phyloP scores from a whole-genome alignment of 2,797 vertebrate species.

The Spinus olivaceus region DNA sequence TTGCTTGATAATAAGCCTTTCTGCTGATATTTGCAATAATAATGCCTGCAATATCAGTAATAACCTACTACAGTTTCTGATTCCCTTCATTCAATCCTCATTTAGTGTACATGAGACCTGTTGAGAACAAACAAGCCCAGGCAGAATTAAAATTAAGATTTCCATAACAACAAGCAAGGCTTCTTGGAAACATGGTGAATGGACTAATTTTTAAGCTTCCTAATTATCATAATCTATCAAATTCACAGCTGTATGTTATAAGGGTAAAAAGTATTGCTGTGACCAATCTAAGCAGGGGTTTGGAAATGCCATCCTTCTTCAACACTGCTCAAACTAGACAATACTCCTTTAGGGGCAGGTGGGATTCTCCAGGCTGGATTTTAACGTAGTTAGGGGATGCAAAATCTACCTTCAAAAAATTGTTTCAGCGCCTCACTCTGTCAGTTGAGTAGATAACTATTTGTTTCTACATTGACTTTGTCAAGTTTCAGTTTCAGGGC shows the following conservation, averaged over 20 bases:
- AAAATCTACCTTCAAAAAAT: background rate
- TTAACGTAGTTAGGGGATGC: background rate
- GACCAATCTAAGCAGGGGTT: background rate
- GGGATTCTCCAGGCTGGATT: background rate
- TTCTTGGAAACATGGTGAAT: slow-evolving; percentile 15
- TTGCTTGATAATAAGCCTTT: slow-evolving; percentile 71
- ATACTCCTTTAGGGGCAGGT: background rate
- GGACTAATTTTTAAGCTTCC: background rate
- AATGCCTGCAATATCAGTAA: slow-evolving; percentile 71
- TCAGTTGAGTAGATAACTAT: background rate
- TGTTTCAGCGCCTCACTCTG: background rate
- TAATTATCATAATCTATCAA: background rate
- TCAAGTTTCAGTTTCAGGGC: background rate
- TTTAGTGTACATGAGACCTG: slow-evolving; percentile 65
- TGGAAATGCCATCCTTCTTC: background rate
- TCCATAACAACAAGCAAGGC: background rate
- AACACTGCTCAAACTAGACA: background rate
- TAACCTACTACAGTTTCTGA: slow-evolving; percentile 68
- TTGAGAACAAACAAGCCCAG: slow-evolving; percentile 72
- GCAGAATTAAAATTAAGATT: slow-evolving; percentile 51
- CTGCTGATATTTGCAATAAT: slow-evolving; percentile 74
- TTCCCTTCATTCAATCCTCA: slow-evolving; percentile 69
- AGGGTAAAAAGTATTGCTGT: background rate
- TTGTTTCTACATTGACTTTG: background rate
- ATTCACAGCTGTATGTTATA: background rate